Evolutionary conservation across 2,113 vertebrate species (phyloP).

Genomic region (Agelaius tricolor): DNA sequence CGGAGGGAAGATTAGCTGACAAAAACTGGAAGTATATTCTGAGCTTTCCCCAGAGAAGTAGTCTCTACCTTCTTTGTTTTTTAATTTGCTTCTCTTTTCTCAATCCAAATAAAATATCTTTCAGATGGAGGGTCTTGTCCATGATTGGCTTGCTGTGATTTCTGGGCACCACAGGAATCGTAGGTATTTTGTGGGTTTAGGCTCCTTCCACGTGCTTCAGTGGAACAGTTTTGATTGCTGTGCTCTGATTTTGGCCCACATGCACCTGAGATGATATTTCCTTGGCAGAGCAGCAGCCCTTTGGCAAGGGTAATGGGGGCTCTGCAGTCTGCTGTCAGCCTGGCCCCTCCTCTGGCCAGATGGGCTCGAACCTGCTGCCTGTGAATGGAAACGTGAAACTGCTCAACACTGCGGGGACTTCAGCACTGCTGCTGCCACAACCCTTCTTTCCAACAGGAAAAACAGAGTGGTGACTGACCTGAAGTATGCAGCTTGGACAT

Average conservation of each 20-base stretch:
- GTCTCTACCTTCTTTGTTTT: neutral
- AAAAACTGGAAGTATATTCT: neutral
- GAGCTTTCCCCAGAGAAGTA: neutral
- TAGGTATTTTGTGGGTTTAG: neutral
- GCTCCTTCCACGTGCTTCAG: neutral
- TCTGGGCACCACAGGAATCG: neutral
- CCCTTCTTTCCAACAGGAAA: neutral
- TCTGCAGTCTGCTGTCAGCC: neutral
- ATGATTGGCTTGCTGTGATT: neutral
- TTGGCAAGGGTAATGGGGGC: accelerated
- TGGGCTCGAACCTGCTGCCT: accelerated
- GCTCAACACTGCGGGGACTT: accelerated
- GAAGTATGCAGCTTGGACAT: neutral
- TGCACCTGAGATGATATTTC: accelerated
- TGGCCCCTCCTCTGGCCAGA: neutral
- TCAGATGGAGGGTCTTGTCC: neutral
- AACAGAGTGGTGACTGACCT: accelerated
- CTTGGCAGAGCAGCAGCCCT: neutral
- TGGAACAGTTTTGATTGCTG: neutral
- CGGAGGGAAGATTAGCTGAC: neutral
- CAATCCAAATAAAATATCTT: neutral
- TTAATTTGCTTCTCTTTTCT: neutral
- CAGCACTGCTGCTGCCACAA: accelerated
- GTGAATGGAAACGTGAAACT: neutral
- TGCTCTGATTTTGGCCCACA: neutral